Percentiles rank a stretch among this genome's conserved stretches.
Conservation (phyloP, 2,888 invertebrate species). For the Polymixis flavicincta region DNA sequence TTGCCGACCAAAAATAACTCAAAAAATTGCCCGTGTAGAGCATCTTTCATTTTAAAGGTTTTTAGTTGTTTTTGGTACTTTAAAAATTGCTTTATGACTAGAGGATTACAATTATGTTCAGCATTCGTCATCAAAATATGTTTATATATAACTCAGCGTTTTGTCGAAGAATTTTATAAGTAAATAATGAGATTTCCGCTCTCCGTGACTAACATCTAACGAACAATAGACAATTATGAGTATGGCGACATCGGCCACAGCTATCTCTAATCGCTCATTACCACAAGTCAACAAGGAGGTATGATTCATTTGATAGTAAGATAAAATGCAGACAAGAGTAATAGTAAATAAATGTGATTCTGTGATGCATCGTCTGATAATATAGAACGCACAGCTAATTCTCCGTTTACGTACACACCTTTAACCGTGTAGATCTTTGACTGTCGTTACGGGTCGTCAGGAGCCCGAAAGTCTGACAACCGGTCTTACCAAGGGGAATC, state of each 20-base stretch:
- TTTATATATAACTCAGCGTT: background rate
- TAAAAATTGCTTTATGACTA: background rate
- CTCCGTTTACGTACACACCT: background rate
- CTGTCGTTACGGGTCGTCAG: too few relatives aligned
- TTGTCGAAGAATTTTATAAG: background rate
- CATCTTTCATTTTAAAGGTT: too few relatives aligned
- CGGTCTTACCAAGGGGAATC: too few relatives aligned
- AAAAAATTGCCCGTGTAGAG: too few relatives aligned
- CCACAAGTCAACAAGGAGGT: constrained; percentile 27
- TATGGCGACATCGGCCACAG: background rate
- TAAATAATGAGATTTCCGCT: constrained; percentile 1
- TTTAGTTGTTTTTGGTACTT: too few relatives aligned
- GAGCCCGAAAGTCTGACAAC: too few relatives aligned
- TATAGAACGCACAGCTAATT: background rate
- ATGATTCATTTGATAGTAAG: constrained; percentile 46
- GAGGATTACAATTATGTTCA: background rate
- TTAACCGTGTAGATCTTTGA: too few relatives aligned
- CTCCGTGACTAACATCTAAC: constrained; percentile 6
- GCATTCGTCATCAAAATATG: background rate
- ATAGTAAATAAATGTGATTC: constrained; percentile 36
- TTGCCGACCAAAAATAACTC: too few relatives aligned
- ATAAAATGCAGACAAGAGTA: constrained; percentile 41
- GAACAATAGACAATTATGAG: constrained; percentile 1
- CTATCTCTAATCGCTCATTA: constrained; percentile 31
- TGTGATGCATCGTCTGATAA: constrained; percentile 47